Evolutionary conservation across 2,888 invertebrate genomes (phyloP).

Genomic region (Habrosyne pyritoides): DNA sequence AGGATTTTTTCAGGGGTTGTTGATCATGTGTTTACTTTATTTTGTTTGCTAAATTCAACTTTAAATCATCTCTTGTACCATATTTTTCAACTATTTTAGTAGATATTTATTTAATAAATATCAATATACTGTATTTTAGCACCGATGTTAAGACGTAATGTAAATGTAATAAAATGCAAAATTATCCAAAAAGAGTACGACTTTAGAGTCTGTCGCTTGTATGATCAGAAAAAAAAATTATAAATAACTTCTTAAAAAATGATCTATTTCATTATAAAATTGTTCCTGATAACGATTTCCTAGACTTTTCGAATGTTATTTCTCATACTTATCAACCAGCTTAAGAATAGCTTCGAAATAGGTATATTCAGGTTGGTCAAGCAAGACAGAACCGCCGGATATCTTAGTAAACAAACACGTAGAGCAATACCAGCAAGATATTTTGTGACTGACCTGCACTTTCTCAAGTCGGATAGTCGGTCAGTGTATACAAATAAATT

Average conservation of each 20-base stretch:
- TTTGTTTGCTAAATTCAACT: not conserved
- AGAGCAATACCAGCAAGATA: conserved; percentile 24
- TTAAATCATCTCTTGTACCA: too few species aligned
- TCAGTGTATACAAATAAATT: conserved; percentile 3
- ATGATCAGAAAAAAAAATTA: too few species aligned
- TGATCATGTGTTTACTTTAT: not conserved
- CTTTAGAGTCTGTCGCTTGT: too few species aligned
- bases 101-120: too few species aligned
- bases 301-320: not conserved
- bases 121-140: too few species aligned
- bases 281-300: too few species aligned
- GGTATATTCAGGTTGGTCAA: not conserved
- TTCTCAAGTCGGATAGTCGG: conserved; percentile 16
- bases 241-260: too few species aligned
- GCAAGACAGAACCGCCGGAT: not conserved
- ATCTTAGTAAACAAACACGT: conserved; percentile 44
- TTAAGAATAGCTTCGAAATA: not conserved
- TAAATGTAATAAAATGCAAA: too few species aligned
- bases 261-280: too few species aligned
- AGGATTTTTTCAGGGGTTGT: not conserved
- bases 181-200: too few species aligned
- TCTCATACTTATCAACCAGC: not conserved
- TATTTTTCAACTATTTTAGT: too few species aligned
- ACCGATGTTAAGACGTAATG: too few species aligned
- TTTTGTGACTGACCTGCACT: conserved; percentile 27